Base-by-base conservation (phyloP, 2,113 vertebrate species). In the Colistium nudipinnis region DNA sequence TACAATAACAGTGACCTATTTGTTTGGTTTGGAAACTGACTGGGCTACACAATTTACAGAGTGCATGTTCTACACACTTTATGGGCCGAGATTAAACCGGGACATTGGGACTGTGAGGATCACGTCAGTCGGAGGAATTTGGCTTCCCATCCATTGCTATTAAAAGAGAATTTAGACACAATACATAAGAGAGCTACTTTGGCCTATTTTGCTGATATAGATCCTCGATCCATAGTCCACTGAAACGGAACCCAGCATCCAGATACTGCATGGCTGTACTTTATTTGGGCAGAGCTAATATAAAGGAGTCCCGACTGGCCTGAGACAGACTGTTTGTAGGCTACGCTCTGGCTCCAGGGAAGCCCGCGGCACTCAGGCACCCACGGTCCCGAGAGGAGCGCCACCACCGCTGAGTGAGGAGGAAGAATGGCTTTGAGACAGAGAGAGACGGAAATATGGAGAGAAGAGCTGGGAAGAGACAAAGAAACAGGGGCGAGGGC, bases 331-430 rank as follows among this genome's bases (percentile, higher is more conserved):
- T 85, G 81, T 90, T 87, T 93, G 89, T 90, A 88, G 87, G 83
- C 84, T 89, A 84, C 72, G 65, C 49, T 74, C 65, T 89, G 86
- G 90, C 90, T 92, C 72, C 77, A 74, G 86, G 91, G 87, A 87
- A 90, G 91, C 92, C 91, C 73, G 76, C 80, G 87, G 92, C 88
- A n/a, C 78, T 88, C 76, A 66, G 81, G 81, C 78, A 82, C 86
- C 80, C 82, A 79, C 39, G 44, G 80, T 92, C 91, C 87, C 85
- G 0, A 20, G 89, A 90, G 90, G 75, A 87, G 82, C 62, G 65
- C 78, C 74, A 80, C 80, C 80, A 69, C 55, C 35, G 71, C 83
- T 69, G 84, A 91, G 63, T 48, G 70, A 82, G 62, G 73, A 79
- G 70, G n/a, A 84, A 88, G 90, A 89, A 87, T 68, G 80, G 70